Evolutionary conservation across 2,888 invertebrate species (phyloP).

Genomic region (Plusia festucae): DNA sequence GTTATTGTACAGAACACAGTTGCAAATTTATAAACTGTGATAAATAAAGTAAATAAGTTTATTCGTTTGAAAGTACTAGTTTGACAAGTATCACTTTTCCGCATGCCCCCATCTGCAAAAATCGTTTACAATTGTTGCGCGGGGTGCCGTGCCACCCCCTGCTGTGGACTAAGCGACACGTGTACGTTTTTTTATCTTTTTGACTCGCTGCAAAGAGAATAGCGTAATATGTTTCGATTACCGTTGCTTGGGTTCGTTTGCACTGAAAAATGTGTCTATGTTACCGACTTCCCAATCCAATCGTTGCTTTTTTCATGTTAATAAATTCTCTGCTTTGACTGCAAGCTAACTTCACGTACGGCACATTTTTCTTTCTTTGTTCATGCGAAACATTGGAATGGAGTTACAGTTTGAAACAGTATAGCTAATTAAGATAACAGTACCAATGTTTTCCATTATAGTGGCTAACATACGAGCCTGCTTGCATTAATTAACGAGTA

Average conservation of each 20-base stretch:
- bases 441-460: background rate
- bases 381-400: background rate
- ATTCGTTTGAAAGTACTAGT: background rate
- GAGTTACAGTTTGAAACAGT: background rate
- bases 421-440: background rate
- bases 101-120: conserved; percentile 11
- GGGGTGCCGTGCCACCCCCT: conserved; percentile 27
- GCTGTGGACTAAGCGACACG: conserved; percentile 54
- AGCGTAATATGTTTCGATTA: conserved; percentile 80
- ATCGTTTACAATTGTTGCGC: conserved; percentile 37
- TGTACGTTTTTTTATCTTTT: conserved; percentile 69
- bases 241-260: conserved; percentile 70
- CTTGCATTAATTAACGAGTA: background rate
- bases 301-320: conserved; percentile 24
- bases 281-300: conserved; percentile 41
- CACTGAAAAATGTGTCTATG: conserved; percentile 74
- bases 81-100: conserved; percentile 2
- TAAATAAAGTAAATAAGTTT: background rate
- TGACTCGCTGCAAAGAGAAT: conserved; percentile 66
- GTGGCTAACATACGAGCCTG: background rate
- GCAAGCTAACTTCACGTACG: conserved; percentile 6
- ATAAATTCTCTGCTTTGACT: conserved; percentile 18
- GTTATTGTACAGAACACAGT: background rate
- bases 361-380: conserved; percentile 10
- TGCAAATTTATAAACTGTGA: background rate